phyloP scores from a whole-genome alignment of 2,888 invertebrate genomes.

The Dicycla oo region DNA sequence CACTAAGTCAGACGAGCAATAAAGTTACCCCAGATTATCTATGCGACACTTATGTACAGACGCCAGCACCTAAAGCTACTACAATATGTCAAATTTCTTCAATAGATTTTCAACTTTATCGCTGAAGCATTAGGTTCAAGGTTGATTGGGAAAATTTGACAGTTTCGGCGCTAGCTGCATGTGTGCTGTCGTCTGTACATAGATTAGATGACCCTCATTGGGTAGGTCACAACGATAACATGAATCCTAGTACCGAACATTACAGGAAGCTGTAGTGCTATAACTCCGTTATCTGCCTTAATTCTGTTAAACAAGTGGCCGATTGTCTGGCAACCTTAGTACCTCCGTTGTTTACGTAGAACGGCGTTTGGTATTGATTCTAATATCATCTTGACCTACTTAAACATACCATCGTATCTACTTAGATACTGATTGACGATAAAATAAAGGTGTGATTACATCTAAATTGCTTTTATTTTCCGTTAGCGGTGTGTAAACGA shows the following conservation, averaged over 20 bases:
- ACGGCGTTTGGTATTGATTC: constrained; percentile 73
- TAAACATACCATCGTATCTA: constrained; percentile 41
- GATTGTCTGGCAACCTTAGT: constrained; percentile 43
- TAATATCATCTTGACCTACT: constrained; percentile 70
- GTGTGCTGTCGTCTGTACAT: no score
- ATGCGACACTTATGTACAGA: constrained; percentile 11
- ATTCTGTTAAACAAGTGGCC: constrained; percentile 14
- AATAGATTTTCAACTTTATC: no score
- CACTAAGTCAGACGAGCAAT: not conserved
- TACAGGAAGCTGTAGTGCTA: constrained; percentile 37
- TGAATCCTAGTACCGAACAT: constrained; percentile 21
- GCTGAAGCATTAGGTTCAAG: no score
- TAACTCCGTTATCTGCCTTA: constrained; percentile 9
- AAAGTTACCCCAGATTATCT: constrained; percentile 22
- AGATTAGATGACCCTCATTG: constrained; percentile 47
- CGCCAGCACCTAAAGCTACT: no score
- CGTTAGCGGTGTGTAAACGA: constrained; percentile 7
- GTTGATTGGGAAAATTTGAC: no score
- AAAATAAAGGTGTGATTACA: constrained; percentile 44
- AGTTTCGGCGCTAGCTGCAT: no score
- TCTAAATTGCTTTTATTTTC: constrained; percentile 48
- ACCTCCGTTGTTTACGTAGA: constrained; percentile 29
- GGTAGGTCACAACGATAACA: constrained; percentile 48
- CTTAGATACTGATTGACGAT: constrained; percentile 41
- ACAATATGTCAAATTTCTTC: no score